Conservation (phyloP, 1,140 invertebrate genomes). For the Cotesia chilonis region DNA sequence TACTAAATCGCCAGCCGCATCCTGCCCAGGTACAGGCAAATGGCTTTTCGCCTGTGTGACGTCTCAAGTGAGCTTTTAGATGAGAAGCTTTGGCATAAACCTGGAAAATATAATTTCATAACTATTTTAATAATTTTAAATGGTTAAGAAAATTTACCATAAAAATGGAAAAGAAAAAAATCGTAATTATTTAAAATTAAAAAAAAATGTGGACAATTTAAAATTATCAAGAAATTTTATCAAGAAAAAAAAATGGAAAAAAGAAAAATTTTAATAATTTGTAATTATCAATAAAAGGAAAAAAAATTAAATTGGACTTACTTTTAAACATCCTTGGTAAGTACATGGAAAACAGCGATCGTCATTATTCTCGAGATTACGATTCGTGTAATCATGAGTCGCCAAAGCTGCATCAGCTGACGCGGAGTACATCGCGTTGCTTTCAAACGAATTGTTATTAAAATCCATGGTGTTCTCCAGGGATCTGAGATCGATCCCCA, state of each 20-base stretch:
- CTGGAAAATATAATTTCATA: constrained; percentile 50
- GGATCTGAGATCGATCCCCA: constrained; percentile 62
- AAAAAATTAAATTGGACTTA: constrained; percentile 24
- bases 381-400: constrained; percentile 63
- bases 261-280: constrained; percentile 9
- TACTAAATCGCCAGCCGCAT: constrained; percentile 93
- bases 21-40: constrained; percentile 89
- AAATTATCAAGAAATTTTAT: no score
- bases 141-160: no score
- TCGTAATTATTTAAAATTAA: no score
- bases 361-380: constrained; percentile 55
- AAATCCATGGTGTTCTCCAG: constrained; percentile 56
- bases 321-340: constrained; percentile 66
- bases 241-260: no score
- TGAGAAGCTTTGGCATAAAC: constrained; percentile 94
- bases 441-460: constrained; percentile 59
- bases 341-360: constrained; percentile 72
- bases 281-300: neutral
- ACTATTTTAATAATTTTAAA: neutral
- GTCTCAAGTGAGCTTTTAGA: constrained; percentile 89
- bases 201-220: no score
- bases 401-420: constrained; percentile 59
- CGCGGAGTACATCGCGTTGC: constrained; percentile 47
- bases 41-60: constrained; percentile 95
- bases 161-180: no score